Base-by-base conservation (phyloP, 2,888 invertebrate species). In the Drosophila macrothrix region DNA sequence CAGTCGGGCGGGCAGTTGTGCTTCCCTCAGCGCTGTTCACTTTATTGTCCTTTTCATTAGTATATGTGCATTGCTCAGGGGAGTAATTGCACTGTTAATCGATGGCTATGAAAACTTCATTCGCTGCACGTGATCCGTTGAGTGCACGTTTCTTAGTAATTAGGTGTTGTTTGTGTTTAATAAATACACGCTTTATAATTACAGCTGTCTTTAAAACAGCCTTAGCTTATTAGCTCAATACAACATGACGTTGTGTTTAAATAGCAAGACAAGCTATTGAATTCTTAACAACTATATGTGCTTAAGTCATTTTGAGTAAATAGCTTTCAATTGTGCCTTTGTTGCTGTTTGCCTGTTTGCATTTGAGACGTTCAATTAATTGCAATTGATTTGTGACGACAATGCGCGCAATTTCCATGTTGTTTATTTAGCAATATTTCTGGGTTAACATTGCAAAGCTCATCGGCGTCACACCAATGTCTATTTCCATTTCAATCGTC, bases 1-100 rank as follows among this genome's bases (percentile, higher is more conserved):
- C 78, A 80, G 78, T 12, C 67, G 60, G 43, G 54, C 59, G 68
- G 67, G 31, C 67, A 76, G 76, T 33, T 66, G 66, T 55, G 66
- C 60, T 56, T 72, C 31, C 67, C 58, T 50, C 65, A 72, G 54
- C 61, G 49, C 58, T 73, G 59, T 72, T 67, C 78, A 82, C 70
- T 88, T 88, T 88, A 85, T 82, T 76, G 82, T 67, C 76, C 69
- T 78, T 82, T 88, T 73, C 74, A 74, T 88, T 78, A 86, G 74
- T 82, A 80, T 69, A 77, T 82, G 73, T 76, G 64, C 67, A 65
- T 39, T 58, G 16, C 53, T 29, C 35, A 19, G 50, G 25, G 54
- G 52, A 31, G 29, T 46, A 46, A 46, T 35, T 53, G 43, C 46
- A 16, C 29, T 77, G 33, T 22, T 41, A 39, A 49, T 46, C 58